Evolutionary conservation across 2,888 invertebrate genomes (phyloP).

Genomic region (Drosophila anomelani): DNA sequence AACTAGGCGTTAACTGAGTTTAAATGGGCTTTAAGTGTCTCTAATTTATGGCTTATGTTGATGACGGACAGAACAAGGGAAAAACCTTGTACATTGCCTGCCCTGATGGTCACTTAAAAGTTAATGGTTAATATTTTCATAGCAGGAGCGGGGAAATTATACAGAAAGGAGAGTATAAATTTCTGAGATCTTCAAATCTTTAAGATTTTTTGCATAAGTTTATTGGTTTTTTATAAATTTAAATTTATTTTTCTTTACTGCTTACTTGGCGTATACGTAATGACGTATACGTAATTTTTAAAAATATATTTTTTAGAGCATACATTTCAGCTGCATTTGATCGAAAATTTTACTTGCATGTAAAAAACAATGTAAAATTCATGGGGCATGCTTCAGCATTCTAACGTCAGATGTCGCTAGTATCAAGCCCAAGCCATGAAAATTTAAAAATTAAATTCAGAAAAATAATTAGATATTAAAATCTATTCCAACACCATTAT

Average conservation of each 20-base stretch:
- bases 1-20: constrained; percentile 61
- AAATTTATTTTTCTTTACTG: neutral
- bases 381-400: neutral
- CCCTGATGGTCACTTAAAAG: constrained; percentile 11
- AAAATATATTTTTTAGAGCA: neutral
- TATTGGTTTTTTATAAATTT: too few species aligned
- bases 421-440: too few species aligned
- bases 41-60: constrained; percentile 62
- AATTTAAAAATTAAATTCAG: neutral
- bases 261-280: neutral
- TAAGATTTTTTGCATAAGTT: neutral
- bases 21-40: constrained; percentile 48
- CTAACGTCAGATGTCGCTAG: neutral
- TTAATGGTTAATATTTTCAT: neutral
- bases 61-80: constrained; percentile 21
- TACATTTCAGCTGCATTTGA: constrained; percentile 1
- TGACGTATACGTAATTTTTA: neutral
- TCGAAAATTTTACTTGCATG: constrained; percentile 6
- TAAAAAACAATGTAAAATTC: neutral
- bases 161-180: neutral
- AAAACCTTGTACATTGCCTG: constrained; percentile 1
- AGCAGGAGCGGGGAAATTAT: neutral
- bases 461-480: neutral
- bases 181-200: neutral
- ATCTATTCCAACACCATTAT: too few species aligned